Base-by-base conservation (phyloP, 2,113 vertebrate species). In the Rhadina sibilatrix region DNA sequence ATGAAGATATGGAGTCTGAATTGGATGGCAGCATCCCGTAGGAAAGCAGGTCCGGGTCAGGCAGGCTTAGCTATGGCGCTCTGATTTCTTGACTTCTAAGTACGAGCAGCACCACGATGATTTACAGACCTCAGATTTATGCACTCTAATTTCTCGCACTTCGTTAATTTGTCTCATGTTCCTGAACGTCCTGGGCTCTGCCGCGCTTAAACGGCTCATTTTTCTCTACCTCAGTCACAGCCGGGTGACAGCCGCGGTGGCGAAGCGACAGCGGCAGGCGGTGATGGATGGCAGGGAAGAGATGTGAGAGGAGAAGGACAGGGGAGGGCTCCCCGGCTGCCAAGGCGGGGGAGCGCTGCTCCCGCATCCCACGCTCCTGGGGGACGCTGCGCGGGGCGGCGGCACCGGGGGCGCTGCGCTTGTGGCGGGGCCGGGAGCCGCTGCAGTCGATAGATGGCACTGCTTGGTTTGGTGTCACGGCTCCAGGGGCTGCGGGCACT, bases 101-200 rank as follows among this genome's bases (percentile, higher is more conserved):
- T 44, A 72, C 53, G 57, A 65, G 19, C 44, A 38, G 49, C 56
- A 3, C 0, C 69, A 6, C 1, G 4, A 52, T 52, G 69, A 97
- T 95, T 81, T 90, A 91, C 70, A 47, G 28, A 64, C 37, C 65
- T 59, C n/a, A 63, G 92, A 94, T 96, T 91, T 93, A 94, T 71
- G 77, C 72, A 9, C 56, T 82, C 87, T 75, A 78, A 93, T 97
- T 93, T 75, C 95, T 87, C 6, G 2, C 65, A 87, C 90, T 95
- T 89, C 1, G 30, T 87, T 93, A 89, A 96, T 91, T 93, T 93
- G 87, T 84, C 81, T 78, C 61, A 1, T 50, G 72, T 19, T 96
- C 56, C 69, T 15, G 76, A 63, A 7, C 4, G 12, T 91, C 46
- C 53, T 2, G 1, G 50, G 42, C 68, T 56, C 76, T 28, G 83